A percentile compares a stretch with the other conserved stretches of the same genome.
Conservation (phyloP, 2,888 invertebrate species). For the Netelia inedita region DNA sequence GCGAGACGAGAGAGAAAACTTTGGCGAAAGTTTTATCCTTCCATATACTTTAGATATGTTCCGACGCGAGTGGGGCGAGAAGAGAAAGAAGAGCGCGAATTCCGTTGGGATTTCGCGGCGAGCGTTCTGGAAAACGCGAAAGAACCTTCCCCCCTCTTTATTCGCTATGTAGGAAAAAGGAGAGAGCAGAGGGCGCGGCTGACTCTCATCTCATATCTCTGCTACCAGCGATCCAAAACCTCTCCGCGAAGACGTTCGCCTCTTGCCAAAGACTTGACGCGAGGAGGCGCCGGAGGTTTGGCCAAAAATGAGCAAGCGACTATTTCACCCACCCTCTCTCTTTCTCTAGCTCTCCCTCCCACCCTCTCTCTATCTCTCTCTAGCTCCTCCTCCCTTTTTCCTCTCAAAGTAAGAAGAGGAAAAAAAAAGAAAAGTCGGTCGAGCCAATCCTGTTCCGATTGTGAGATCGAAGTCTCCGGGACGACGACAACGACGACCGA, state of each 20-base stretch:
- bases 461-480: constrained; percentile 59
- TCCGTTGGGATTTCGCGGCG: constrained; percentile 49
- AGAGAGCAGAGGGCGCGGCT: constrained; percentile 37
- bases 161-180: constrained; percentile 1
- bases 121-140: constrained; percentile 33
- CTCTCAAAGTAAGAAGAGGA: constrained; percentile 24
- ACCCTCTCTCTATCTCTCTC: not conserved
- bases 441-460: constrained; percentile 61
- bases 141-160: not conserved
- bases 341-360: constrained; percentile 28
- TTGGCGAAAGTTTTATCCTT: constrained; percentile 59
- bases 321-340: constrained; percentile 16
- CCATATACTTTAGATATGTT: constrained; percentile 39
- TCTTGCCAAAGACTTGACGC: constrained; percentile 31
- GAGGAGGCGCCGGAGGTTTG: constrained; percentile 41
- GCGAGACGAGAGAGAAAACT: constrained; percentile 50
- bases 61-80: constrained; percentile 31
- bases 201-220: constrained; percentile 10
- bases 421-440: constrained; percentile 48
- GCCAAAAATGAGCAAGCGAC: constrained; percentile 50
- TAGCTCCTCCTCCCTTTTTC: not conserved
- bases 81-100: constrained; percentile 38
- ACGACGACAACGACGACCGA: constrained; percentile 49
- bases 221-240: constrained; percentile 48
- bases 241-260: constrained; percentile 49